Percentiles rank a stretch among this genome's conserved stretches.
Evolutionary conservation across 1,140 invertebrate genomes (phyloP).

Genomic region (Cephus cinctus): DNA sequence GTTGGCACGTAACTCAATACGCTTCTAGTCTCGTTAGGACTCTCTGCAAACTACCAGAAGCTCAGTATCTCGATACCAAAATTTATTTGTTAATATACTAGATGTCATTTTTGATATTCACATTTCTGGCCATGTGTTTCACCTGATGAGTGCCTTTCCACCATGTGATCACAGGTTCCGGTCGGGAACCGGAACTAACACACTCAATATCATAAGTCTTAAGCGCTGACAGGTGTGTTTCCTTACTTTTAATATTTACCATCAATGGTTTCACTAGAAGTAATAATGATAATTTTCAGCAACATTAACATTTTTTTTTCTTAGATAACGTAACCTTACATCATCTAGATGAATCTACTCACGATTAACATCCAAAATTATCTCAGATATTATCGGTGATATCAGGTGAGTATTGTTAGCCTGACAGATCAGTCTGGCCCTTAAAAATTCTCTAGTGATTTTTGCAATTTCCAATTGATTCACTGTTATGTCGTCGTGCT

Average conservation of each 20-base stretch:
- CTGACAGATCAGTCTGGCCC: constrained; percentile 48
- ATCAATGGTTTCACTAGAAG: constrained; percentile 40
- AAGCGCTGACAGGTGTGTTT: constrained; percentile 34
- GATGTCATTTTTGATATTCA: constrained; percentile 57
- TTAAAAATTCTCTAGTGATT: constrained; percentile 47
- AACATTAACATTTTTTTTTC: too few relatives aligned
- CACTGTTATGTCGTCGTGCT: constrained; percentile 33
- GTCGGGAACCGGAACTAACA: constrained; percentile 75
- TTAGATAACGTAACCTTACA: not conserved
- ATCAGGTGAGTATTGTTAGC: constrained; percentile 58
- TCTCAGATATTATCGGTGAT: constrained; percentile 46
- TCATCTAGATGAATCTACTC: constrained; percentile 36
- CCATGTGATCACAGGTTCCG: constrained; percentile 77
- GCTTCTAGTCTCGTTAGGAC: constrained; percentile 39
- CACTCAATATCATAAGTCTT: constrained; percentile 82
- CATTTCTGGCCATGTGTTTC: constrained; percentile 76
- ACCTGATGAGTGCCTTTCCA: constrained; percentile 82
- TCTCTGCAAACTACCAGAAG: constrained; percentile 40
- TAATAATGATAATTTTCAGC: too few relatives aligned
- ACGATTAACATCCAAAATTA: constrained; percentile 61
- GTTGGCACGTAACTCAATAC: constrained; percentile 60
- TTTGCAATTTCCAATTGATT: constrained; percentile 41
- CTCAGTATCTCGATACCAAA: constrained; percentile 7
- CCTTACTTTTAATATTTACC: constrained; percentile 46
- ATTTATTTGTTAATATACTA: not conserved